A percentile compares a stretch with the other conserved stretches of the same genome.
These are phyloP conservation scores for Acanthurus lineatus DNA, from an alignment of 2,797 vertebrate species.

Conservation along the genomic window DNA sequence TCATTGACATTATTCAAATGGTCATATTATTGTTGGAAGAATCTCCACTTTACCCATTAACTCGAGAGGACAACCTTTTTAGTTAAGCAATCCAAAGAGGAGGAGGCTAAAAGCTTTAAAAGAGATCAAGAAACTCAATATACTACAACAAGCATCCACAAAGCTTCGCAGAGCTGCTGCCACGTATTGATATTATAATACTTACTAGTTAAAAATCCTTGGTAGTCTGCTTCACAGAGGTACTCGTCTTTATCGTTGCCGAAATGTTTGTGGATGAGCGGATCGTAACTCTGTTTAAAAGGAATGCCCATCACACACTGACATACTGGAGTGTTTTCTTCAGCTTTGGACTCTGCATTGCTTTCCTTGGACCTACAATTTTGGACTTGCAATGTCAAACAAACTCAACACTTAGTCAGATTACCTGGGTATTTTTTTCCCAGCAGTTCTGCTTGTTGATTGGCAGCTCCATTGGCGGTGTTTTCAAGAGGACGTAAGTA, in stretches of 20 bases:
- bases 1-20: conserved; percentile 81
- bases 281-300: conserved; percentile 90
- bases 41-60: conserved; percentile 82
- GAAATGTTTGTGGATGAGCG: conserved; percentile 91
- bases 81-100: conserved; percentile 66
- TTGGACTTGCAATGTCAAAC: conserved; percentile 97
- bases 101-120: conserved; percentile 69
- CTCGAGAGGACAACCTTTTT: conserved; percentile 72
- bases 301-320: conserved; percentile 93
- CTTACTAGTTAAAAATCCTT: neutral
- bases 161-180: conserved; percentile 15
- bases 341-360: conserved; percentile 97
- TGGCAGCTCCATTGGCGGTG: conserved; percentile 92
- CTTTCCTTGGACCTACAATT: conserved; percentile 96
- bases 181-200: neutral
- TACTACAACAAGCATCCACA: conserved; percentile 1
- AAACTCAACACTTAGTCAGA: conserved; percentile 92
- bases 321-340: conserved; percentile 99
- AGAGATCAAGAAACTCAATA: conserved; percentile 39
- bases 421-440: conserved; percentile 98
- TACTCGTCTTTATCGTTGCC: conserved; percentile 5
- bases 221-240: conserved; percentile 14
- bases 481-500: conserved; percentile 96
- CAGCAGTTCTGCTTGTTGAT: conserved; percentile 96
- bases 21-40: conserved; percentile 56